Conservation (phyloP, 2,113 vertebrate genomes). For the Manacus vitellinus region DNA sequence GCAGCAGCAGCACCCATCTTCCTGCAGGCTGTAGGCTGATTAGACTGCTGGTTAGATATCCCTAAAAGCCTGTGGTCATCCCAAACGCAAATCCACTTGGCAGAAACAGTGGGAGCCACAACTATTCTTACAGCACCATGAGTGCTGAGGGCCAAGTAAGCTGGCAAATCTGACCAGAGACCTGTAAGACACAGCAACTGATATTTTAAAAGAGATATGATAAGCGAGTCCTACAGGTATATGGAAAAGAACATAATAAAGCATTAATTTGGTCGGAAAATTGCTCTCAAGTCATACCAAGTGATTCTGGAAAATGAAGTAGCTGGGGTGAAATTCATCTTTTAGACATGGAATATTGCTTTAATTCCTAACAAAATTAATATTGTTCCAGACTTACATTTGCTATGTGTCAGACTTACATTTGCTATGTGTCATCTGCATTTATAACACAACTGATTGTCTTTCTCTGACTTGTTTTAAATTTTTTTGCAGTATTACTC, state of each 20-base stretch:
- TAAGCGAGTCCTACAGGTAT: background rate
- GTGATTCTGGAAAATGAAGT: background rate
- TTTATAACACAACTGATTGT: background rate
- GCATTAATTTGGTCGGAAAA: background rate
- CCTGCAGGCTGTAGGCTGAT: background rate
- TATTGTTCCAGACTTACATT: background rate
- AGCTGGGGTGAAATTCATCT: background rate
- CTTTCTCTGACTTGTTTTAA: background rate
- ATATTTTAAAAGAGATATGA: background rate
- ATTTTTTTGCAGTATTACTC: background rate
- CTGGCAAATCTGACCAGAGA: background rate
- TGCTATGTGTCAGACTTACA: background rate
- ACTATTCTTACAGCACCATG: background rate
- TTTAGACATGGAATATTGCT: background rate
- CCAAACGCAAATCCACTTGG: background rate
- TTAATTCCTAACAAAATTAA: background rate
- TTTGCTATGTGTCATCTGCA: background rate
- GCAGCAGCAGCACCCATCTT: background rate
- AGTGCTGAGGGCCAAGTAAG: background rate
- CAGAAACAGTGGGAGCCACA: background rate
- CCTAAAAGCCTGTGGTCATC: background rate
- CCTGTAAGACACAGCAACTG: background rate
- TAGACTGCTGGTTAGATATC: background rate
- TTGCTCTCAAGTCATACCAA: background rate
- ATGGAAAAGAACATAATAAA: background rate